phyloP scores from a whole-genome alignment of 2,888 invertebrate species.

The Andrena minutula region DNA sequence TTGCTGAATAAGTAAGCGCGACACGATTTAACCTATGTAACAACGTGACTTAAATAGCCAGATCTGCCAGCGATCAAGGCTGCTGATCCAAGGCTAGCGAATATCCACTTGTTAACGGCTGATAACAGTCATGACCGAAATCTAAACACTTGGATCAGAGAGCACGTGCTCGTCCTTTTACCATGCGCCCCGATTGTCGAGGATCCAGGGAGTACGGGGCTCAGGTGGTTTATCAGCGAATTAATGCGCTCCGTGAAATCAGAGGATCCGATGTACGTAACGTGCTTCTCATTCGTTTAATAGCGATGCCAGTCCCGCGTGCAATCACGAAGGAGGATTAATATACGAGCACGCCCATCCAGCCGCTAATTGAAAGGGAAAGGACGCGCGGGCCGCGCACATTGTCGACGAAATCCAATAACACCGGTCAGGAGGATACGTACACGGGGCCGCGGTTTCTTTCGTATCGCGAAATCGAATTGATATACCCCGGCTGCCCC shows the following conservation, averaged over 20 bases:
- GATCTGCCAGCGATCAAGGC: not conserved
- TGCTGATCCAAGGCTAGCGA: not conserved
- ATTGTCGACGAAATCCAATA: conserved; percentile 64
- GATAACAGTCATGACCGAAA: conserved; percentile 3
- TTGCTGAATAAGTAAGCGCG: not conserved
- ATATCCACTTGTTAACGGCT: conserved; percentile 9
- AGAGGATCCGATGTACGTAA: not conserved
- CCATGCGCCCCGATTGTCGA: not conserved
- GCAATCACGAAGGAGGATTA: conserved; percentile 64
- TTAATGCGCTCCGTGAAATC: conserved; percentile 43
- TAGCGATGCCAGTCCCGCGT: conserved; percentile 4
- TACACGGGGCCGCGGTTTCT: conserved; percentile 57
- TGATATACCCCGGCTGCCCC: conserved; percentile 61
- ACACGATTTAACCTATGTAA: not conserved
- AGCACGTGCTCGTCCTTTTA: not conserved
- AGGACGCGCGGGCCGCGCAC: conserved; percentile 28
- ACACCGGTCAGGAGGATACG: conserved; percentile 46
- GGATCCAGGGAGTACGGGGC: conserved; percentile 1
- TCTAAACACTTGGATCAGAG: conserved; percentile 9
- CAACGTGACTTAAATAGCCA: too few species aligned
- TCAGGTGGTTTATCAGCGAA: conserved; percentile 26
- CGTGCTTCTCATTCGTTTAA: conserved; percentile 34
- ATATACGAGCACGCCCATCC: conserved; percentile 36
- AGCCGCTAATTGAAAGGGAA: conserved; percentile 71
- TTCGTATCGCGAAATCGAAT: conserved; percentile 73